Base-by-base conservation (phyloP, 92 coral and sea anemone species). In the Siderastrea siderea region DNA sequence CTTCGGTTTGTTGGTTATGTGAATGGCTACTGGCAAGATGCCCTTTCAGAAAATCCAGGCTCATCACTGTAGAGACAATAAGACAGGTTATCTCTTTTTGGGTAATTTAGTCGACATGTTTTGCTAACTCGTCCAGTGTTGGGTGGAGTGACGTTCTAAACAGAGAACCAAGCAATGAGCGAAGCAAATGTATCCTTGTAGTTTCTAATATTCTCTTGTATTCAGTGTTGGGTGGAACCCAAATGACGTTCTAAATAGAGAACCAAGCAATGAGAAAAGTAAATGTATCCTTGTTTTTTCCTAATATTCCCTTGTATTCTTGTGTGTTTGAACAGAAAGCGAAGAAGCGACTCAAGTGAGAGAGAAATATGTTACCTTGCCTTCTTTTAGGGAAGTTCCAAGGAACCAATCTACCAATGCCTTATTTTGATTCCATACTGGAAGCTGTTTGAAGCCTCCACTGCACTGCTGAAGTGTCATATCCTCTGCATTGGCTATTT, bases 1-100 rank as follows among this genome's bases (percentile, higher is more conserved):
- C 86, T 38, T 61, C 76, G 77, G 53, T 82, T 45, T 82, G 86
- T 82, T 82, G 17, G 77, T 69, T 43, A 78, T 82, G 48, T 72
- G 49, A 53, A 82, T 70, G 43, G 77, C 78, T 52, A 73, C 75
- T 50, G 47, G 47, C 1, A 73, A 26, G 5, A 11, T 1, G 52
- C 69, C 78, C 52, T 43, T 68, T 43, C 68, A 67, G 55, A 66
- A 80, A 6, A 45, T 75, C 85, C 75, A 80, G 7, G 60, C 85
- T 75, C 85, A 80, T 53, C 75, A 15, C 85, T 80, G 74, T 11
- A 79, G 45, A 14, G 71, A 79, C n/a, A n/a, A n/a, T n/a, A n/a
- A n/a, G n/a, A n/a, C n/a, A n/a, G n/a, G n/a, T n/a, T n/a, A n/a
- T n/a, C n/a, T n/a, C n/a, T n/a, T n/a, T n/a, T n/a, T n/a, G n/a